Evolutionary conservation across 2,113 vertebrate species (phyloP), one percentile per base, ranked within the genome.

Genomic region (Odobenus rosmarus): DNA sequence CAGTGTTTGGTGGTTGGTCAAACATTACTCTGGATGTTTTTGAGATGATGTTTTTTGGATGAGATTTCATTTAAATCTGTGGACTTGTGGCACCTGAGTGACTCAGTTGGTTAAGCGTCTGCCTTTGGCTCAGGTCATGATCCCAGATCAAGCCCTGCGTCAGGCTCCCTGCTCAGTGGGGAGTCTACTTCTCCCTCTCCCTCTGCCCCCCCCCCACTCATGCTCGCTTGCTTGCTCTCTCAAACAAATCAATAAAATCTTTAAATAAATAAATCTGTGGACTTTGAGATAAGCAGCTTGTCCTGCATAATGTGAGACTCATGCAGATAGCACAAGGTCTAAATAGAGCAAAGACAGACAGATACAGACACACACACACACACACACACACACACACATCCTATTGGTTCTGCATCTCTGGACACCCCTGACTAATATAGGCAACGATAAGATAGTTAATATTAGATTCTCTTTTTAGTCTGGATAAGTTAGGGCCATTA

Each of bases 221-320:
- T 33, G 62, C 31, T 67, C 62, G 33, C 2, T 67, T 33, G 62
- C 15, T 67, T 6, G 1, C 62, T 33, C 62, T 51, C 49, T 51
- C 28, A 33, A 33, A 67, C 16, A 67, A 67, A 16, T 31, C 62
- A 7, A 33, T 67, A 67, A 67, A 67, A 67, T 67, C 14, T 67
- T 67, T 67, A 67, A 67, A 67, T 67, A 33, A 31, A 33, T 67
- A 7, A 64, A 64, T 64, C 5, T 64, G 62, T 81, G 26, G 31
- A 90, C 49, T 97, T 72, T 59, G 77, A 96, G 42, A 84, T 82
- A 93, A 88, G 36, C 36, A 90, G 46, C 24, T 69, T 51, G 16
- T 62, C 42, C 26, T 92, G 33, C 15, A 62, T 46, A 49, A 64
- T 31, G 24, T 91, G 42, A 57, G 23, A 61, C 83, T 88, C 31